Evolutionary conservation across 2,888 invertebrate genomes (phyloP).

Genomic region (Papilio protenor): DNA sequence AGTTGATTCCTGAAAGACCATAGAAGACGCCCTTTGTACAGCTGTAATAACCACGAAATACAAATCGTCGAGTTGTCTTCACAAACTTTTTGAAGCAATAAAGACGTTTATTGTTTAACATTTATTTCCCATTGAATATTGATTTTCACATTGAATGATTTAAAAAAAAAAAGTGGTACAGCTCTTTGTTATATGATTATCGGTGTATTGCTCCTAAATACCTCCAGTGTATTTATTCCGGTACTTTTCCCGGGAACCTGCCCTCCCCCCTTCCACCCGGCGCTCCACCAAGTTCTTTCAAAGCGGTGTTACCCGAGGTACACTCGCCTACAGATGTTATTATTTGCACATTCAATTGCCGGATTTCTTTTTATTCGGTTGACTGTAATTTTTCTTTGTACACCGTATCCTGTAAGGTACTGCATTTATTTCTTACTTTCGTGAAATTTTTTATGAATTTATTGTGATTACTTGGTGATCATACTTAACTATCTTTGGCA

Average conservation of each 20-base stretch:
- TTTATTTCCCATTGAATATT: not conserved
- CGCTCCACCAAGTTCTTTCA: conserved; percentile 55
- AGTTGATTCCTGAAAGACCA: not conserved
- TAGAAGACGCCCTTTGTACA: not conserved
- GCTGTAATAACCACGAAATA: too few species aligned
- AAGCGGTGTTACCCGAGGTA: conserved; percentile 52
- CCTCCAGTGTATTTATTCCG: conserved; percentile 73
- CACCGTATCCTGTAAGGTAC: conserved; percentile 43
- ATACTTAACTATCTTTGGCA: not conserved
- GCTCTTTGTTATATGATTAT: conserved; percentile 53
- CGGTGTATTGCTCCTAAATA: conserved; percentile 64
- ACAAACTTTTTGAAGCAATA: too few species aligned
- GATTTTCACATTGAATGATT: not conserved
- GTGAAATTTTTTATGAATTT: too few species aligned
- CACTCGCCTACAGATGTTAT: conserved; percentile 57
- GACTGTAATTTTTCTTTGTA: conserved; percentile 48
- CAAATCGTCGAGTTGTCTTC: too few species aligned
- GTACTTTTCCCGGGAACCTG: conserved; percentile 74
- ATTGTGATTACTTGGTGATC: too few species aligned
- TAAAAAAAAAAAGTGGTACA: conserved; percentile 49
- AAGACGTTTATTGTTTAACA: not conserved
- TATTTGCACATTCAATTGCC: conserved; percentile 63
- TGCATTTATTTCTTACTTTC: not conserved
- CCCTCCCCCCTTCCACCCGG: conserved; percentile 26
- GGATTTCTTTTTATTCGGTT: conserved; percentile 55